These are phyloP conservation scores for Xenops minutus DNA, from an alignment of 2,797 vertebrate species.

Conservation along the genomic window DNA sequence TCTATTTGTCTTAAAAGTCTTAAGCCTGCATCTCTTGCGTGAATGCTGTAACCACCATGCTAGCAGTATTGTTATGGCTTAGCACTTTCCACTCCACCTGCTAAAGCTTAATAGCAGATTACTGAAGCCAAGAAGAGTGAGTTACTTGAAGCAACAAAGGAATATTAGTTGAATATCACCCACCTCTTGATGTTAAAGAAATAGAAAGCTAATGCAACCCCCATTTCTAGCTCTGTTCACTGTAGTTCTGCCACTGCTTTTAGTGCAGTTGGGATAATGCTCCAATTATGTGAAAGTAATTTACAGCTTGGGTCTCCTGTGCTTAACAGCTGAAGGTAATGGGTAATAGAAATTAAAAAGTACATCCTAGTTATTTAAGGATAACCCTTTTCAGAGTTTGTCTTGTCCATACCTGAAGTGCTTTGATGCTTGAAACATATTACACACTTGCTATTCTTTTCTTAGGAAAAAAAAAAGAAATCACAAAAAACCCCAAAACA, in stretches of 20 bases:
- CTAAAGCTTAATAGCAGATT: neutral
- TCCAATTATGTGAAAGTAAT: neutral
- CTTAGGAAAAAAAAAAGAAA: too few relatives aligned
- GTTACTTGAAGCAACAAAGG: neutral
- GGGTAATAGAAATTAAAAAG: neutral
- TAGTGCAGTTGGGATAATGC: neutral
- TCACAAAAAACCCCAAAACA: fast-evolving
- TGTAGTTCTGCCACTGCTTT: neutral
- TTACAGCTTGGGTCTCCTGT: neutral
- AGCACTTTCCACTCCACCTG: neutral
- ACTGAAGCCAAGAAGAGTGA: neutral
- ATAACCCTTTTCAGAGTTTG: neutral
- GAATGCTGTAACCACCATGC: neutral
- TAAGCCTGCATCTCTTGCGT: neutral
- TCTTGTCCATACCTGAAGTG: neutral
- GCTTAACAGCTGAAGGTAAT: neutral
- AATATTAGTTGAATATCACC: neutral
- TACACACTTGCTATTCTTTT: neutral
- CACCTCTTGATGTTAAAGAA: neutral
- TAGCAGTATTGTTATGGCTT: neutral
- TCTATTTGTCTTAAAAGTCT: neutral
- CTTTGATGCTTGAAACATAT: neutral
- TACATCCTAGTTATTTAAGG: neutral
- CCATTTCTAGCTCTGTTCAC: neutral
- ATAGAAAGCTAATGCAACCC: neutral